A percentile compares a stretch with the other conserved stretches of the same genome.
phyloP scores from a whole-genome alignment of 2,888 invertebrate genomes.

The Latheticus oryzae region DNA sequence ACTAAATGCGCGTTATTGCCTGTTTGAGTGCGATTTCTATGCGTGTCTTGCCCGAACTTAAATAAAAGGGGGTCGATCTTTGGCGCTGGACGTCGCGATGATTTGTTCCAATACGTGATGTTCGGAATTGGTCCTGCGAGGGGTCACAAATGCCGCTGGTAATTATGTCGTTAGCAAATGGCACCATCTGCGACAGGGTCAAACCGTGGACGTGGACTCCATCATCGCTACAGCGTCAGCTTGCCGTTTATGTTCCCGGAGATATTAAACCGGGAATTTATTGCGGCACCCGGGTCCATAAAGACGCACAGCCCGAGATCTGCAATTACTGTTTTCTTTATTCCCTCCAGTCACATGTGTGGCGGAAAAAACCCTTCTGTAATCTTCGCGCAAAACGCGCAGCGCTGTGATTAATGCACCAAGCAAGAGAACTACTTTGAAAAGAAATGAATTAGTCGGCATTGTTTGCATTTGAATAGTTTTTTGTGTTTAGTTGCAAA shows the following conservation, averaged over 20 bases:
- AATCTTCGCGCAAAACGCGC: slow-evolving; percentile 18
- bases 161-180: slow-evolving; percentile 64
- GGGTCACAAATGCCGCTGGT: slow-evolving; percentile 50
- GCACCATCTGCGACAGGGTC: slow-evolving; percentile 61
- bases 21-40: slow-evolving; percentile 65
- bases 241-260: slow-evolving; percentile 64
- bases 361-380: slow-evolving; percentile 32
- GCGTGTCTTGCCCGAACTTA: slow-evolving; percentile 60
- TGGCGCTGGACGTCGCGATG: slow-evolving; percentile 61
- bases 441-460: too few species aligned
- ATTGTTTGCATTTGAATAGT: neutral
- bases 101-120: slow-evolving; percentile 64
- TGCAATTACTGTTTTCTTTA: slow-evolving; percentile 59
- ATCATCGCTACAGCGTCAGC: slow-evolving; percentile 63
- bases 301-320: slow-evolving; percentile 57
- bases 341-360: slow-evolving; percentile 51
- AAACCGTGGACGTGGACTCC: slow-evolving; percentile 60
- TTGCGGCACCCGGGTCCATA: slow-evolving; percentile 58
- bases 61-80: slow-evolving; percentile 59
- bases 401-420: slow-evolving; percentile 21
- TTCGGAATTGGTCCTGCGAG: slow-evolving; percentile 49
- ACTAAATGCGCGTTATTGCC: slow-evolving; percentile 62
- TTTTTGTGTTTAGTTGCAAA: too few species aligned
- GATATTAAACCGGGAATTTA: slow-evolving; percentile 66
- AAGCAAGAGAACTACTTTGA: slow-evolving; percentile 9